Percentiles rank a stretch among this genome's conserved stretches.
These are phyloP conservation scores for Aphaenogaster ashmeadi DNA, from an alignment of 1,140 invertebrate genomes.

Conservation along the genomic window DNA sequence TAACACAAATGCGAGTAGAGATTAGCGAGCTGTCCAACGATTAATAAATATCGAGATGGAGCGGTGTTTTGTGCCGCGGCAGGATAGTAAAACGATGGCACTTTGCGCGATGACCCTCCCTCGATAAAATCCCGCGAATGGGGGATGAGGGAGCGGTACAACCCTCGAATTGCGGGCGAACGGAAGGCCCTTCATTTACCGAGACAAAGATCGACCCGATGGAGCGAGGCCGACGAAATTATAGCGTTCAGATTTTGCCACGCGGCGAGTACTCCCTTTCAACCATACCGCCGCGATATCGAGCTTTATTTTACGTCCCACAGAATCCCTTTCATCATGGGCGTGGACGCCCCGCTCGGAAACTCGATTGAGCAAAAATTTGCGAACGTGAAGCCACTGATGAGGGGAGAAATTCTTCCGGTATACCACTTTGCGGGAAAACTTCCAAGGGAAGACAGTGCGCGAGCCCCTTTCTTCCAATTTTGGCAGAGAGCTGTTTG, in stretches of 20 bases:
- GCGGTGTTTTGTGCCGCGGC: not conserved
- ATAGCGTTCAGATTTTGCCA: conserved; percentile 68
- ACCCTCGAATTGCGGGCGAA: conserved; percentile 59
- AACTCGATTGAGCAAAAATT: conserved; percentile 59
- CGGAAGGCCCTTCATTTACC: conserved; percentile 62
- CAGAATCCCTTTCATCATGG: conserved; percentile 59
- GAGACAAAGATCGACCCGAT: conserved; percentile 69
- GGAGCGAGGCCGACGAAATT: conserved; percentile 55
- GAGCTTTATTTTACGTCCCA: conserved; percentile 54
- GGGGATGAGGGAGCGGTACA: not conserved
- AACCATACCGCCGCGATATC: conserved; percentile 14
- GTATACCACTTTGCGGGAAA: not conserved
- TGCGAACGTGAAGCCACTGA: not conserved
- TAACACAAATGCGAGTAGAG: conserved; percentile 77
- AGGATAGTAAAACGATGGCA: conserved; percentile 17
- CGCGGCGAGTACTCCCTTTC: not conserved
- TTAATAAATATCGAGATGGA: conserved; percentile 63
- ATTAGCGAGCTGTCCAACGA: conserved; percentile 35
- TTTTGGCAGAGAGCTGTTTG: not conserved
- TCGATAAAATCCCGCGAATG: conserved; percentile 15
- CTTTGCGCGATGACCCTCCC: not conserved
- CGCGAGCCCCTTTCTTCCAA: not conserved
- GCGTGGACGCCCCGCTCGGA: conserved; percentile 1
- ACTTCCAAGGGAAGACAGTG: not conserved
- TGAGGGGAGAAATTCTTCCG: not conserved